Base-by-base conservation (phyloP, 2,797 vertebrate species). In the Aythya fuligula region DNA sequence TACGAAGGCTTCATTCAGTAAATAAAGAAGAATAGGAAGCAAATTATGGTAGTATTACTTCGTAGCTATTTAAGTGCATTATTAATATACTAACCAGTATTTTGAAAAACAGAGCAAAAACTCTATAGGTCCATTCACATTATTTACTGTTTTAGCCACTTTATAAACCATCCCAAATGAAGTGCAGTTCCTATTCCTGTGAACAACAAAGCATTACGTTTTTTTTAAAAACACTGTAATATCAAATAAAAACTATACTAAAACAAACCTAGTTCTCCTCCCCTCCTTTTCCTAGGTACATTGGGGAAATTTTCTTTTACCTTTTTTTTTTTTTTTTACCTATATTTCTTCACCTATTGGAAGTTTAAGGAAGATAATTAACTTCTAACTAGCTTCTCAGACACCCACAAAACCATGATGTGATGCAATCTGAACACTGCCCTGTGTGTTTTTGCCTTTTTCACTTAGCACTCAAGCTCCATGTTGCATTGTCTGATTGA, bases 381-480 rank as follows among this genome's bases (percentile, higher is more conserved):
- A 93, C 15, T 43, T 43, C 43, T 15, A 72, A 49, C 64, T 93
- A 18, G 82, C 73, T 72, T 61, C 81, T 90, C 34, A 53, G 8
- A 95, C 94, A 96, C 95, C 88, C 89, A 96, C 90, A 62, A 77
- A 76, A 90, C 16, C 53, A 91, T 39, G 57, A 67, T 60, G 75
- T 49, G 90, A 49, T 87, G 89, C 75, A 94, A 93, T 58, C 85
- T 80, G 85, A 95, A 94, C 90, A 96, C 81, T 92, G 92, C 56
- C 72, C 70, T 39, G 5, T 34, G 54, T 88, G 93, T 71, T 97
- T 96, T 93, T 91, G 83, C 78, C 51, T 64, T 69, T 91, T 92
- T 94, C 96, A 96, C 95, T 97, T 93, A 94, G 93, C 96, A 95
- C 92, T 96, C 90, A 93, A 2, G 9, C 93, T 96, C 78, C 69